Base-by-base conservation (phyloP, 2,113 vertebrate genomes). In the Eptatretus burgeri region DNA sequence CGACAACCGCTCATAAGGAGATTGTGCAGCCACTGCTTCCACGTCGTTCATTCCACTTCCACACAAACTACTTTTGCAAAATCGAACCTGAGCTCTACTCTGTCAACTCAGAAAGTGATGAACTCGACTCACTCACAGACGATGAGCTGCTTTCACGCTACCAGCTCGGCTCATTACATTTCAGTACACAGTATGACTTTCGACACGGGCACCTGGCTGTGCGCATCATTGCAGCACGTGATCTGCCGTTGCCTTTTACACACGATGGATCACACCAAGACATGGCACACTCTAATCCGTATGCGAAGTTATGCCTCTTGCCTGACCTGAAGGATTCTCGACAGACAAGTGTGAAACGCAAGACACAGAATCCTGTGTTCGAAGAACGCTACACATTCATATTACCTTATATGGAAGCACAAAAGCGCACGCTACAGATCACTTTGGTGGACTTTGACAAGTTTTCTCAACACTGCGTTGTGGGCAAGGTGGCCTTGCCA, bases 301-400 rank as follows among this genome's bases (percentile, higher is more conserved):
- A 85, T 0, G 82, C 84, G 64, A 85, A 85, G 77, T 76, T 87
- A 68, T 84, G 83, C 68, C 79, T 87, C 4, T 74, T 87, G 64
- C 83, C 83, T 0, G 83, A 87, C 17, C 81, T 85, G 78, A 87
- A 87, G 73, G 85, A 87, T 77, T 87, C 83, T 13, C 80, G 81
- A 69, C 83, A 87, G 77, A 87, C 83, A 0, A 80, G 80, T 1
- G 83, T 87, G 66, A 84, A 84, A 13, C 80, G 83, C 69, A 87
- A 85, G 74, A 87, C 83, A 0, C 83, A 84, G 74, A 82, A 74
- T 70, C 83, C 83, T 0, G 78, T 85, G 68, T 87, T 85, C 51
- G 83, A 87, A 68, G 83, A 87, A 72, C 79, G 82, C 67, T 85
- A 85, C 71, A 82, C 81, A 63, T 87, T 85, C 62, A 78, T 83